These are phyloP conservation scores for Sterna hirundo DNA, from an alignment of 2,113 vertebrate species.

Conservation along the genomic window DNA sequence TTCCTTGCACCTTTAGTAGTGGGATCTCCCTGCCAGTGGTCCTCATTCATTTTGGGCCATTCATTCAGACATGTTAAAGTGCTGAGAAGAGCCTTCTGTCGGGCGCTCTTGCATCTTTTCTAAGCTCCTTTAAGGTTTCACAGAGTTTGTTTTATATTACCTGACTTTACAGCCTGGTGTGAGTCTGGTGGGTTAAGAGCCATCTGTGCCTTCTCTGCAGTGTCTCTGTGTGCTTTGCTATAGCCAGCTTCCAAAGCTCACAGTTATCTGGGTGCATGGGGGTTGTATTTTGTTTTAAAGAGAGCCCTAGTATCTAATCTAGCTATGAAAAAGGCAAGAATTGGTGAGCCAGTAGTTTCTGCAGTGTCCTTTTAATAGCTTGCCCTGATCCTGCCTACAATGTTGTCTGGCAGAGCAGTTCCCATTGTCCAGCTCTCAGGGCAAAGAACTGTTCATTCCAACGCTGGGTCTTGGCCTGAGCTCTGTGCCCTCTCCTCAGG, in stretches of 20 bases:
- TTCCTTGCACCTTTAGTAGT: too few relatives aligned
- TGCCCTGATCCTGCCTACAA: neutral
- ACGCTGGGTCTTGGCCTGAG: rapidly evolving
- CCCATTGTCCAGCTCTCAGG: neutral
- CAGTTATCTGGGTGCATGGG: neutral
- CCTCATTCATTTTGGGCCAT: neutral
- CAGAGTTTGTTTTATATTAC: neutral
- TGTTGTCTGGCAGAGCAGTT: neutral
- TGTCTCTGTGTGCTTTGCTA: neutral
- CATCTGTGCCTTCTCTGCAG: neutral
- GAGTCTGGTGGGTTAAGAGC: neutral
- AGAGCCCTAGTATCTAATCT: neutral
- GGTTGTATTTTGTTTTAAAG: neutral
- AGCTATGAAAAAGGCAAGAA: neutral
- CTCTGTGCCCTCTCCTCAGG: neutral
- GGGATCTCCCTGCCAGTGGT: neutral
- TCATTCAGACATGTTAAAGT: neutral
- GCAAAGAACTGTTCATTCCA: neutral
- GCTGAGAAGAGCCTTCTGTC: neutral
- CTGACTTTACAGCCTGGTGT: neutral
- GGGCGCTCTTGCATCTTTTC: neutral
- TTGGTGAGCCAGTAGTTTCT: neutral
- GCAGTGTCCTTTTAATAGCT: neutral
- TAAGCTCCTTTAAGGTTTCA: neutral
- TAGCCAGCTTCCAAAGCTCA: neutral